phyloP scores from a whole-genome alignment of 1,140 invertebrate species.

The Zaprionus tsacasi region DNA sequence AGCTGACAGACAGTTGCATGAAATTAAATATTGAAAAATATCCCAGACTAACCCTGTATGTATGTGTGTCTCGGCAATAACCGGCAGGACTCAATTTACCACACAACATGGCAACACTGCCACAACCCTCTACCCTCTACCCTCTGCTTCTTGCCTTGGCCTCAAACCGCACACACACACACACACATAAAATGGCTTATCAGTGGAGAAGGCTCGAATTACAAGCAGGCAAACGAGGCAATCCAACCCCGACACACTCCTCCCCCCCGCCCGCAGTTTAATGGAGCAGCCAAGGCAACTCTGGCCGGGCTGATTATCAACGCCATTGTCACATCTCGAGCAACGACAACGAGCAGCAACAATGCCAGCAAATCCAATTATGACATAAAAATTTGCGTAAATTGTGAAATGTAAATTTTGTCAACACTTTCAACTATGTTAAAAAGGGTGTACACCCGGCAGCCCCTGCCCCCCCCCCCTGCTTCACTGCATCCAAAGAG shows the following conservation, averaged over 20 bases:
- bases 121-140: not conserved
- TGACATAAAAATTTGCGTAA: slow-evolving; percentile 82
- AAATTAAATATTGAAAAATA: slow-evolving; percentile 42
- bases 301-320: slow-evolving; percentile 57
- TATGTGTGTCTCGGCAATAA: slow-evolving; percentile 56
- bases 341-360: slow-evolving; percentile 24
- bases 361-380: slow-evolving; percentile 71
- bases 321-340: slow-evolving; percentile 72
- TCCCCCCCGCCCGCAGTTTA: slow-evolving; percentile 36
- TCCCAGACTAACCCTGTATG: slow-evolving; percentile 12
- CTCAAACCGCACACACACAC: not conserved
- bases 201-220: slow-evolving; percentile 63
- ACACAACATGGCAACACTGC: slow-evolving; percentile 37
- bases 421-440: slow-evolving; percentile 45
- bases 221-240: slow-evolving; percentile 51
- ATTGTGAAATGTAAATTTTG: slow-evolving; percentile 80
- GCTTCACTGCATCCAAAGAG: slow-evolving; percentile 39
- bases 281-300: slow-evolving; percentile 52
- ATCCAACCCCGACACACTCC: not conserved
- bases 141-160: not conserved
- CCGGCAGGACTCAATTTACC: slow-evolving; percentile 71
- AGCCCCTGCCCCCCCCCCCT: not conserved
- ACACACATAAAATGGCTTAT: slow-evolving; percentile 71
- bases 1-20: not conserved
- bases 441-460: slow-evolving; percentile 36